Conservation (phyloP, 2,797 vertebrate species). For the Mormyrops attenuatus region DNA sequence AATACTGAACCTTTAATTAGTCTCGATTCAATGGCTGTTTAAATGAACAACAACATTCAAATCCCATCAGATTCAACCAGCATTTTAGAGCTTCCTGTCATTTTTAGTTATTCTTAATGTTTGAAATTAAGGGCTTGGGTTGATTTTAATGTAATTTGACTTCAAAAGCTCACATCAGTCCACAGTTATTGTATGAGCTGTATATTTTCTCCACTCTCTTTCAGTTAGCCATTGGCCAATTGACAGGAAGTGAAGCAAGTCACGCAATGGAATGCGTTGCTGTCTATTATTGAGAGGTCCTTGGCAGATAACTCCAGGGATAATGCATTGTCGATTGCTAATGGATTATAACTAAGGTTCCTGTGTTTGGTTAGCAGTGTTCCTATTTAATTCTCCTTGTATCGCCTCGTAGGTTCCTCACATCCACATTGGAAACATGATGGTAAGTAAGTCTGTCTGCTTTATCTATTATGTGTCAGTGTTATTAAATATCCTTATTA, state of each 20-base stretch:
- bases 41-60: background rate
- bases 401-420: slow-evolving; percentile 32
- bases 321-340: background rate
- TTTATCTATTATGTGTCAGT: background rate
- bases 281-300: background rate
- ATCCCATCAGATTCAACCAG: background rate
- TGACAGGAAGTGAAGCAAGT: background rate
- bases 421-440: slow-evolving; percentile 43
- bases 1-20: background rate
- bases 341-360: background rate
- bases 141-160: background rate
- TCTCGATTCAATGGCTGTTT: background rate
- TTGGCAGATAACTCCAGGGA: background rate
- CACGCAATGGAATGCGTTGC: background rate
- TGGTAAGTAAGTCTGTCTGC: slow-evolving; percentile 31
- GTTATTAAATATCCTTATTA: background rate
- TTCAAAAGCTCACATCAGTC: background rate
- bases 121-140: background rate
- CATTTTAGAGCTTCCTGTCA: background rate
- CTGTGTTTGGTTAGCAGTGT: background rate
- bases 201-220: background rate
- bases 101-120: background rate
- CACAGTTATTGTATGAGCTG: background rate
- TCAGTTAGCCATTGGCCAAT: background rate
- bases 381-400: background rate